Percentiles rank a stretch among this genome's conserved stretches.
Evolutionary conservation across 1,140 invertebrate genomes (phyloP).

Genomic region (Penaeus japonicus): DNA sequence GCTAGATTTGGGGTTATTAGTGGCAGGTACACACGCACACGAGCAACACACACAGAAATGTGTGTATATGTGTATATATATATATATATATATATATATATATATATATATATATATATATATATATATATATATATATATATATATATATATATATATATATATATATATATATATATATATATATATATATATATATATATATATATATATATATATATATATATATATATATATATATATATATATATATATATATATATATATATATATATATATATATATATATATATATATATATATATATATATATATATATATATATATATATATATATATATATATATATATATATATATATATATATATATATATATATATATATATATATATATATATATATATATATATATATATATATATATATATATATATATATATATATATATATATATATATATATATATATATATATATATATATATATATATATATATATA

Average conservation of each 20-base stretch:
- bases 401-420: neutral
- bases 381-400: neutral
- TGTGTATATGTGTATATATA: neutral
- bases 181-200: conserved; percentile 16
- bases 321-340: too few species aligned
- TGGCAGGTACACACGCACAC: neutral
- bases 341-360: neutral
- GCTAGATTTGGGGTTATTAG: neutral
- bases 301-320: too few species aligned
- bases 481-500: conserved; percentile 22
- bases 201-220: neutral
- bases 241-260: conserved; percentile 27
- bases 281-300: neutral
- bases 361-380: neutral
- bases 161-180: conserved; percentile 4
- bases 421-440: neutral
- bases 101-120: neutral
- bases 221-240: conserved; percentile 11
- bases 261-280: neutral
- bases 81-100: neutral
- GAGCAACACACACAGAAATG: neutral
- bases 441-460: neutral
- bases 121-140: neutral
- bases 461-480: conserved; percentile 4
- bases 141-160: neutral